Evolutionary conservation across 2,797 vertebrate species (phyloP).

Genomic region (Scyliorhinus canicula): DNA sequence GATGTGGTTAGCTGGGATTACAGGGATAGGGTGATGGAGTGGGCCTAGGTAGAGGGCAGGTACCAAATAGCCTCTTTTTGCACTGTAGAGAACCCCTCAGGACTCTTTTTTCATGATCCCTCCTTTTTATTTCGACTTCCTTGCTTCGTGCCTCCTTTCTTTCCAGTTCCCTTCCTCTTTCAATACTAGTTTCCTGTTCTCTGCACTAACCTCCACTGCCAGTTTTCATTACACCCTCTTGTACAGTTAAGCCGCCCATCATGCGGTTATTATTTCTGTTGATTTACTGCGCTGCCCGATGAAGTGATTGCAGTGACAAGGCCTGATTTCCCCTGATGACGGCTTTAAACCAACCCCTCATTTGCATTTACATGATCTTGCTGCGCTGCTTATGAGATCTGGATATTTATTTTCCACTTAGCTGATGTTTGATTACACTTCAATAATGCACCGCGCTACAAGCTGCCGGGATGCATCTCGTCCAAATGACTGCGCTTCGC

Average conservation of each 20-base stretch:
- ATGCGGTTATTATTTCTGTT: slow-evolving; percentile 49
- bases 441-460: slow-evolving; percentile 52
- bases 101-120: not conserved
- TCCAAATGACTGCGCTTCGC: slow-evolving; percentile 26
- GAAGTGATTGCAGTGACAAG: slow-evolving; percentile 64
- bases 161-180: not conserved
- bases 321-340: slow-evolving; percentile 61
- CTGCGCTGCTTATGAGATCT: slow-evolving; percentile 79
- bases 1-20: too few relatives aligned
- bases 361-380: slow-evolving; percentile 98
- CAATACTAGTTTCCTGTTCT: slow-evolving; percentile 3
- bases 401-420: slow-evolving; percentile 91
- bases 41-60: too few relatives aligned
- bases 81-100: too few relatives aligned
- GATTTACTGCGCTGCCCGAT: slow-evolving; percentile 61
- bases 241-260: slow-evolving; percentile 50
- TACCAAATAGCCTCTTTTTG: too few relatives aligned
- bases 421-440: slow-evolving; percentile 84
- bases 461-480: slow-evolving; percentile 39
- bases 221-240: slow-evolving; percentile 46
- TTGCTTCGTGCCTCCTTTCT: not conserved
- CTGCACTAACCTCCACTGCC: slow-evolving; percentile 44
- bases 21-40: too few relatives aligned
- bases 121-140: not conserved
- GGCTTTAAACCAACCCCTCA: slow-evolving; percentile 87